Percentiles rank a stretch among this genome's conserved stretches.
Conservation (phyloP, 1,140 invertebrate species). For the Saccostrea echinata region DNA sequence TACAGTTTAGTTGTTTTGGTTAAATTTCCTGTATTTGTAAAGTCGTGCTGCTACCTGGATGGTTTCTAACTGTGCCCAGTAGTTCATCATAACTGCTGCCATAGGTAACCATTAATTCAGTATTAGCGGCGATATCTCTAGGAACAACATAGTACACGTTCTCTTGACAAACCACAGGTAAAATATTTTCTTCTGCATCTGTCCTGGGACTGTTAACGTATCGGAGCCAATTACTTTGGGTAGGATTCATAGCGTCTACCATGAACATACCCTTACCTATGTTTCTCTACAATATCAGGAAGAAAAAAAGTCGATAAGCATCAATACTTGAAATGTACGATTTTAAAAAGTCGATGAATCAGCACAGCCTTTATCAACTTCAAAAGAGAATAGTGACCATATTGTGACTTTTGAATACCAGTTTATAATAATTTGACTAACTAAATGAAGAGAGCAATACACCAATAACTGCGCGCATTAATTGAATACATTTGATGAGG, state of each 20-base stretch:
- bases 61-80: not conserved
- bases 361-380: too few relatives aligned
- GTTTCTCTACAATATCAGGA: not conserved
- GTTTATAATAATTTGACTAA: too few relatives aligned
- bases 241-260: not conserved
- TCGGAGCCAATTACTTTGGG: not conserved
- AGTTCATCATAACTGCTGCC: not conserved
- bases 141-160: not conserved
- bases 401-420: too few relatives aligned
- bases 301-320: too few relatives aligned
- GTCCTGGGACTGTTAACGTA: not conserved
- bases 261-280: not conserved
- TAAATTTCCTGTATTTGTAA: not conserved
- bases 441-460: too few relatives aligned
- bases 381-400: too few relatives aligned
- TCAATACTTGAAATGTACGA: too few relatives aligned
- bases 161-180: not conserved
- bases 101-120: not conserved
- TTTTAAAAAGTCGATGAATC: too few relatives aligned
- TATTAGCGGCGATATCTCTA: not conserved
- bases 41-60: not conserved
- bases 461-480: too few relatives aligned
- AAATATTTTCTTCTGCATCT: not conserved
- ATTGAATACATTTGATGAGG: too few relatives aligned
- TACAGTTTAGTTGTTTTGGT: too few relatives aligned